Evolutionary conservation across 2,797 vertebrate genomes (phyloP).

Genomic region (Malacoraja senta): DNA sequence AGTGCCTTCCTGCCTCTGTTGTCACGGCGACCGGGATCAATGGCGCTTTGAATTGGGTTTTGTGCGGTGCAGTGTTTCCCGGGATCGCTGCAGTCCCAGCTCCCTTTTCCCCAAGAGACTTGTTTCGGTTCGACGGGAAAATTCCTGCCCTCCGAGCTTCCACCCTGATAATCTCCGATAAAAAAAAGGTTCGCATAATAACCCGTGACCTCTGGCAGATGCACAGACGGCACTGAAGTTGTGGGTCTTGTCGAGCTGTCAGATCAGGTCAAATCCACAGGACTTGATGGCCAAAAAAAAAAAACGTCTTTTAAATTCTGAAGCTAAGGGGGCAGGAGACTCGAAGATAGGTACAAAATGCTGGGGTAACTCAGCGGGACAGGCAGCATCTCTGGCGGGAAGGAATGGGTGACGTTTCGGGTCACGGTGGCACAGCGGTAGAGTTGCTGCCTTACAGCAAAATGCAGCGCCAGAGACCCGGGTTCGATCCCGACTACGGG

Average conservation of each 20-base stretch:
- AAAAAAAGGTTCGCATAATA: conserved; percentile 26
- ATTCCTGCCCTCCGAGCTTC: background rate
- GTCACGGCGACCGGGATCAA: conserved; percentile 8
- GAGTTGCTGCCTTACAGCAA: too few species aligned
- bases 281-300: too few species aligned
- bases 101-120: conserved; percentile 24
- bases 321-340: background rate
- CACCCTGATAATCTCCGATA: background rate
- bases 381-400: too few species aligned
- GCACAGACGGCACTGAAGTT: background rate
- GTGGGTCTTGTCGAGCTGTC: background rate
- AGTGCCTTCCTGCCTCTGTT: background rate
- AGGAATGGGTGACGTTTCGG: too few species aligned
- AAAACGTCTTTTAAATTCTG: background rate
- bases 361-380: too few species aligned
- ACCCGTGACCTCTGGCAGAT: conserved; percentile 8
- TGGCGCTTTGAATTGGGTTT: background rate
- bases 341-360: too few species aligned
- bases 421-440: too few species aligned
- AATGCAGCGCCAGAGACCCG: too few species aligned
- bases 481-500: too few species aligned
- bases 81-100: background rate
- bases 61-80: background rate
- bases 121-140: background rate
- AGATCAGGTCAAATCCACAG: background rate